A percentile compares a stretch with the other conserved stretches of the same genome.
Conservation (phyloP, 2,797 vertebrate genomes). For the Saxicola maurus region DNA sequence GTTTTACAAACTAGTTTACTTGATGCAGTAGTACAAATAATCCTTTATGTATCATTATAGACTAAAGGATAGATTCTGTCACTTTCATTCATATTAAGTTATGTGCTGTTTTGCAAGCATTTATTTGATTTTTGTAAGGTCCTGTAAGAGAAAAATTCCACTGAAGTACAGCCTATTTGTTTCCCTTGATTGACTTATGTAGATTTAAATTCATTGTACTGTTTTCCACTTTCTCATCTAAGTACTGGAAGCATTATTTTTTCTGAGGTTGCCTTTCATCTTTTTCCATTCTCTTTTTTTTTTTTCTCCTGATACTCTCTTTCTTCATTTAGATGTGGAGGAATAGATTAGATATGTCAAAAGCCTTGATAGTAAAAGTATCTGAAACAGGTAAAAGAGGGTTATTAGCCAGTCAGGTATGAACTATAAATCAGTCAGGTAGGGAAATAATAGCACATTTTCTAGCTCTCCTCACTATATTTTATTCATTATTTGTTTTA, state of each 20-base stretch:
- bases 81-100: background rate
- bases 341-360: background rate
- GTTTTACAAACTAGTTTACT: conserved; percentile 19
- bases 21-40: background rate
- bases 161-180: background rate
- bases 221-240: background rate
- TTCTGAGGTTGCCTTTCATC: background rate
- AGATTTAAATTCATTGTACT: background rate
- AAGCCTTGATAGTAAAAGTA: background rate
- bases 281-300: background rate
- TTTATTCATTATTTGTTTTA: background rate
- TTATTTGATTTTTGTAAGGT: background rate
- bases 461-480: background rate
- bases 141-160: background rate
- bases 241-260: background rate
- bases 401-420: background rate
- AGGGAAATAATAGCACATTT: background rate
- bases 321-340: background rate
- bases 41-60: background rate
- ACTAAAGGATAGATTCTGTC: background rate
- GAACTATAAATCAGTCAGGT: background rate
- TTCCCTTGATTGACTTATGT: background rate
- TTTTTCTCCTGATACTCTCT: background rate
- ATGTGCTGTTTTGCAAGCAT: background rate
- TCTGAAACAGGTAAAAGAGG: background rate